Evolutionary conservation across 1,140 invertebrate genomes (phyloP).

Genomic region (Meteorus sp.): DNA sequence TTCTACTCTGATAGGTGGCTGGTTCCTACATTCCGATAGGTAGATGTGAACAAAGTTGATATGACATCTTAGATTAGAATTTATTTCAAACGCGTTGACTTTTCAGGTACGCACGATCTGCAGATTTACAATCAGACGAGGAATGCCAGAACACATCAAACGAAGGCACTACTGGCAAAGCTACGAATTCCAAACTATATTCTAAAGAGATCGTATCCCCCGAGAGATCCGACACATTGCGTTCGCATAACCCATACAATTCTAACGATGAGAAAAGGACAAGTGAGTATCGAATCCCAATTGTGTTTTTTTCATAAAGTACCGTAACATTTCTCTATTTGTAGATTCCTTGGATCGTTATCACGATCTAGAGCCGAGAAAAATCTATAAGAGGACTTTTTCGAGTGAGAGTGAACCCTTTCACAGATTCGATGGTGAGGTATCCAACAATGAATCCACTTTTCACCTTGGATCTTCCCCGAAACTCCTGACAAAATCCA

Average conservation of each 20-base stretch:
- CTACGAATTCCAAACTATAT: too few species aligned
- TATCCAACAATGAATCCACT: slow-evolving; percentile 26
- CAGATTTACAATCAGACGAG: too few species aligned
- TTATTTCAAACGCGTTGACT: too few species aligned
- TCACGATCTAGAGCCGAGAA: slow-evolving; percentile 15
- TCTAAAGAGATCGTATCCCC: too few species aligned
- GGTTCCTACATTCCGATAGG: slow-evolving; percentile 28
- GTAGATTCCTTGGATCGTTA: slow-evolving; percentile 17
- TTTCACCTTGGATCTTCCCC: slow-evolving; percentile 30
- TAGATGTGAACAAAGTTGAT: too few species aligned
- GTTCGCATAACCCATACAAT: too few species aligned
- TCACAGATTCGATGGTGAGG: slow-evolving; percentile 44
- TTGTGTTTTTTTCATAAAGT: neutral
- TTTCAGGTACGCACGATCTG: too few species aligned
- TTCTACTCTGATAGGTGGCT: slow-evolving; percentile 15
- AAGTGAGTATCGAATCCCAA: too few species aligned
- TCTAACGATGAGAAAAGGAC: too few species aligned
- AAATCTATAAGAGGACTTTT: slow-evolving; percentile 33
- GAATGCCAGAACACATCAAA: too few species aligned
- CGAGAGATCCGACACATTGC: neutral
- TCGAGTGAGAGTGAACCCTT: slow-evolving; percentile 47
- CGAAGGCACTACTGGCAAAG: too few species aligned
- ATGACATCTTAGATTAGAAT: too few species aligned
- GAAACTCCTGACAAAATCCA: slow-evolving; percentile 40
- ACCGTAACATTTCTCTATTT: neutral